phyloP scores from a whole-genome alignment of 2,888 invertebrate species.

The Epinotia bilunana region DNA sequence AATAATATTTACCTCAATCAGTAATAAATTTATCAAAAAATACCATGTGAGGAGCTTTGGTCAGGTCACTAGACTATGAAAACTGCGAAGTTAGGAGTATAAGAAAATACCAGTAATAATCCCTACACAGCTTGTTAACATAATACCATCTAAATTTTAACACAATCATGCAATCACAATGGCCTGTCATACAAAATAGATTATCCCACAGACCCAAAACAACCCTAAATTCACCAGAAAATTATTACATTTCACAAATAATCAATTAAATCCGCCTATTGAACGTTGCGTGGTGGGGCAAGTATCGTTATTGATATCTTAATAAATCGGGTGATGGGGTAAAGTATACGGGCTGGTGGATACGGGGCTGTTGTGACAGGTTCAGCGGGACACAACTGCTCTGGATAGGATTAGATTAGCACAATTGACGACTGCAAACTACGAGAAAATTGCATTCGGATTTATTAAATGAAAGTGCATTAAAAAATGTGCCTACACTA shows the following conservation, averaged over 20 bases:
- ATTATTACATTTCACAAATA: slow-evolving; percentile 74
- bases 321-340: slow-evolving; percentile 79
- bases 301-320: slow-evolving; percentile 80
- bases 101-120: background rate
- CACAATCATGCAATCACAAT: slow-evolving; percentile 35
- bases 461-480: background rate
- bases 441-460: background rate
- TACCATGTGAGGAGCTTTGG: background rate
- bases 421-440: background rate
- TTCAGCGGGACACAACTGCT: slow-evolving; percentile 57
- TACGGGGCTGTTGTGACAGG: slow-evolving; percentile 80
- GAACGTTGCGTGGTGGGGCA: slow-evolving; percentile 66
- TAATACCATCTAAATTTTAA: slow-evolving; percentile 3
- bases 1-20: background rate
- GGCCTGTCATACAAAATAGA: slow-evolving; percentile 43
- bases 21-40: background rate
- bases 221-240: slow-evolving; percentile 63
- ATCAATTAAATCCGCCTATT: slow-evolving; percentile 76
- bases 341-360: slow-evolving; percentile 75
- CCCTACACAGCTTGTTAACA: background rate
- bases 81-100: background rate
- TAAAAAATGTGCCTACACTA: background rate
- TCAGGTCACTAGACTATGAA: background rate
- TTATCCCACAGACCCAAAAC: slow-evolving; percentile 55
- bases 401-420: slow-evolving; percentile 40